A percentile compares a stretch with the other conserved stretches of the same genome.
Evolutionary conservation across 2,797 vertebrate genomes (phyloP).

Genomic region (Coracias cyanogaster): DNA sequence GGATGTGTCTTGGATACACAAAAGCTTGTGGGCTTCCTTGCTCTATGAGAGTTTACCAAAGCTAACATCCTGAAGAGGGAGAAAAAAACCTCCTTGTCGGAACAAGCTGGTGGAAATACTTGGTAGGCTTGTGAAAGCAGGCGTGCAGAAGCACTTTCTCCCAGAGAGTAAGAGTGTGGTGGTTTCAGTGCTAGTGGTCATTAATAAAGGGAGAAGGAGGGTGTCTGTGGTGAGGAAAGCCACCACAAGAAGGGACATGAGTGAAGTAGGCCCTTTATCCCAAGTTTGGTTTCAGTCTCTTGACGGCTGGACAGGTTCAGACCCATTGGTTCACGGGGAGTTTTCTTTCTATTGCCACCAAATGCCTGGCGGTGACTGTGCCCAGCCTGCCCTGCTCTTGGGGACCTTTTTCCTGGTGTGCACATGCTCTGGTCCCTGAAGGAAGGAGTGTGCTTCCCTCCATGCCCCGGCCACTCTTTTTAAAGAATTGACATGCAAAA

Average conservation of each 20-base stretch:
- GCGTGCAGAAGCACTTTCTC: neutral
- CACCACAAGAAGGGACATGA: rapidly evolving
- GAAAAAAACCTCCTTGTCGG: neutral
- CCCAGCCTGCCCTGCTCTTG: neutral
- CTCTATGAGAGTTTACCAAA: neutral
- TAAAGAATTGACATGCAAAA: neutral
- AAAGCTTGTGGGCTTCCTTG: neutral
- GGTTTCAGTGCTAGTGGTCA: neutral
- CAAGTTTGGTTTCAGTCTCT: neutral
- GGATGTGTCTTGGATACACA: neutral
- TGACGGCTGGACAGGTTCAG: neutral
- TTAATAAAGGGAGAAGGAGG: neutral
- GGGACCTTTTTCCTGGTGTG: rapidly evolving
- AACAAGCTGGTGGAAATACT: neutral
- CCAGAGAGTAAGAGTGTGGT: neutral
- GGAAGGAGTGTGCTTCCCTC: neutral
- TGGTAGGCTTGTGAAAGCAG: neutral
- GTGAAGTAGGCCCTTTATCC: neutral
- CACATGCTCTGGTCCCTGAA: neutral
- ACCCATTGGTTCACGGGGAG: rapidly evolving
- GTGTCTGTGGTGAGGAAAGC: neutral
- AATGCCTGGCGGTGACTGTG: neutral
- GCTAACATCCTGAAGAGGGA: neutral
- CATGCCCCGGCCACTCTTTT: neutral
- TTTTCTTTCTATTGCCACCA: neutral